A percentile compares a stretch with the other conserved stretches of the same genome.
phyloP scores from a whole-genome alignment of 2,113 vertebrate species.

The Mirza zaza region DNA sequence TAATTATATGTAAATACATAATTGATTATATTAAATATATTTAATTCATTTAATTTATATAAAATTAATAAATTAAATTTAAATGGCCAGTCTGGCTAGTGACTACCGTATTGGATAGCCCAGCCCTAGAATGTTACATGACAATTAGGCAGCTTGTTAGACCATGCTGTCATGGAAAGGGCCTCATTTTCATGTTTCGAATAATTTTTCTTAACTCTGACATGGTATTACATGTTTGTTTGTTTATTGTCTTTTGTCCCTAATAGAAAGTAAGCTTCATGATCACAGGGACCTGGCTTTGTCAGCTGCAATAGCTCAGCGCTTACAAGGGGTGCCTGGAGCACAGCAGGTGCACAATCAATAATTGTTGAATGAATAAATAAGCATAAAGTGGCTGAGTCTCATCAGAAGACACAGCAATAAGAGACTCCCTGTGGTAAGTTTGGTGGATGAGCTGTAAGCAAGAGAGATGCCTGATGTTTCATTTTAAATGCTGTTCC shows the following conservation, averaged over 20 bases:
- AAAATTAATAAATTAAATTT: slow-evolving; percentile 7
- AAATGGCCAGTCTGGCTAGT: not conserved
- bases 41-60: not conserved
- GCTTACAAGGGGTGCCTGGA: not conserved
- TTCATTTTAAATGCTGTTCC: slow-evolving; percentile 11
- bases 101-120: not conserved
- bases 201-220: not conserved
- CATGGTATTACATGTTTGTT: not conserved
- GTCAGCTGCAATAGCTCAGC: not conserved
- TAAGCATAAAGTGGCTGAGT: not conserved
- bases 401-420: slow-evolving; percentile 4
- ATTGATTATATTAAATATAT: not conserved
- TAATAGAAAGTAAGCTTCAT: not conserved
- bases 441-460: not conserved
- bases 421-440: not conserved
- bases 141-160: not conserved
- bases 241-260: slow-evolving; percentile 18
- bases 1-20: not conserved
- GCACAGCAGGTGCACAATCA: not conserved
- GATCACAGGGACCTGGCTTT: not conserved
- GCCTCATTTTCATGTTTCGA: not conserved
- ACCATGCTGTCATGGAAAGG: not conserved
- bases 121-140: not conserved
- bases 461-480: not conserved
- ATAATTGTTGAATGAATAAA: slow-evolving; percentile 39